Evolutionary conservation across 2,797 vertebrate species (phyloP).

Genomic region (Lepilemur septentrionalis): DNA sequence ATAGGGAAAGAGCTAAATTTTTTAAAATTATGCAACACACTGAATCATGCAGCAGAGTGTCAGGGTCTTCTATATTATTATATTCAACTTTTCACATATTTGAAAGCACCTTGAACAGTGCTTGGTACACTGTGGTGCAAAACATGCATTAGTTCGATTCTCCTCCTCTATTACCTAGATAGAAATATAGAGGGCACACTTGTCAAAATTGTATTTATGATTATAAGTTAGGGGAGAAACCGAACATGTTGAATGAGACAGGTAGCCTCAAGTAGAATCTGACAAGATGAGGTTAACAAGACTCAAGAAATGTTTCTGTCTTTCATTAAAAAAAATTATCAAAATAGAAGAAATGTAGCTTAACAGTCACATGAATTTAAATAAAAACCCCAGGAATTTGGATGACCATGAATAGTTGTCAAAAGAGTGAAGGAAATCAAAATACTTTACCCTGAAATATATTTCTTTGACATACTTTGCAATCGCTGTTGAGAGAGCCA

Average conservation of each 20-base stretch:
- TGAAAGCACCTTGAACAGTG: background rate
- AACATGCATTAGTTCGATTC: background rate
- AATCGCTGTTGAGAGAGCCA: too few species aligned
- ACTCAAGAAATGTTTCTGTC: background rate
- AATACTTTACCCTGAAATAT: too few species aligned
- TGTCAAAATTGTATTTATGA: background rate
- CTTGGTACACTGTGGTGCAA: background rate
- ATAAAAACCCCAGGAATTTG: background rate
- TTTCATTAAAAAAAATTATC: background rate
- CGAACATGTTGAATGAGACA: background rate
- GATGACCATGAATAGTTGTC: background rate
- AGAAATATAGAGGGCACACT: background rate
- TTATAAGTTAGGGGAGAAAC: background rate
- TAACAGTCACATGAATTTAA: background rate
- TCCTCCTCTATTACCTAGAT: background rate
- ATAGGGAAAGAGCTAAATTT: background rate
- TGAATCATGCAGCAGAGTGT: background rate
- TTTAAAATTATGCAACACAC: background rate
- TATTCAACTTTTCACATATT: background rate
- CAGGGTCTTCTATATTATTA: background rate
- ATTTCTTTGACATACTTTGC: too few species aligned
- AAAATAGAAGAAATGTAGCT: background rate
- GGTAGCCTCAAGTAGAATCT: background rate
- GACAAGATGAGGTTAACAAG: background rate
- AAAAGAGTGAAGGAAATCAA: background rate